Percentiles rank a stretch among this genome's conserved stretches.
Evolutionary conservation across 2,113 vertebrate species (phyloP).

Genomic region (Muntiacus reevesi): DNA sequence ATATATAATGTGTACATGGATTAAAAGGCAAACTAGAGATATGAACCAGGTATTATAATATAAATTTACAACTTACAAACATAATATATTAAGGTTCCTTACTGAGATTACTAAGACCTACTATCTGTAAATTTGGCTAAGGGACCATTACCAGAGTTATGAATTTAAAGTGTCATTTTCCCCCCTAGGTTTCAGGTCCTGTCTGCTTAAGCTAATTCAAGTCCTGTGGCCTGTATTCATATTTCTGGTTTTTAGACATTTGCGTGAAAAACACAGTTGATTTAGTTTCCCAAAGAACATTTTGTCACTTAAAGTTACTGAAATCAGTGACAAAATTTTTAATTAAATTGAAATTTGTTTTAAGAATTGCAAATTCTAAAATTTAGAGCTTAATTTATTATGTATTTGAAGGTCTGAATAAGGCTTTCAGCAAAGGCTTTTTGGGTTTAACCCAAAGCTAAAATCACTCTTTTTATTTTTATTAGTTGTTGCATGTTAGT

Average conservation of each 20-base stretch:
- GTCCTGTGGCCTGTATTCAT: not conserved
- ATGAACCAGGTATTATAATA: not conserved
- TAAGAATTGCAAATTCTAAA: not conserved
- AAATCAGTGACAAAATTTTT: not conserved
- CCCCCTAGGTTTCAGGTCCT: not conserved
- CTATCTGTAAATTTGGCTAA: not conserved
- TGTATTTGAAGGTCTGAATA: not conserved
- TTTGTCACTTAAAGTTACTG: not conserved
- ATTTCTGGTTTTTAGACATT: not conserved
- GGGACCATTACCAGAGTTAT: not conserved
- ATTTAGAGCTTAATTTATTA: not conserved
- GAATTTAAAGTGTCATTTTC: not conserved
- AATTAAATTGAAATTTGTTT: not conserved
- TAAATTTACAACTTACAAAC: not conserved
- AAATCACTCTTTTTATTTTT: not conserved
- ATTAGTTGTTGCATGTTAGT: not conserved
- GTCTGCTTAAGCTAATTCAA: not conserved
- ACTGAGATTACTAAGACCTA: not conserved
- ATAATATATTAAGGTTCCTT: not conserved
- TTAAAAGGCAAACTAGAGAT: not conserved
- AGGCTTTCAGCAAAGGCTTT: not conserved
- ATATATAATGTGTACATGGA: not conserved
- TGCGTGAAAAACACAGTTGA: not conserved
- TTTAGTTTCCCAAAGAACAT: not conserved
- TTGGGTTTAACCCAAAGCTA: not conserved